phyloP scores from a whole-genome alignment of 30 jellyfish, hydroid and myxozoan genomes.

The Mastigias papua region DNA sequence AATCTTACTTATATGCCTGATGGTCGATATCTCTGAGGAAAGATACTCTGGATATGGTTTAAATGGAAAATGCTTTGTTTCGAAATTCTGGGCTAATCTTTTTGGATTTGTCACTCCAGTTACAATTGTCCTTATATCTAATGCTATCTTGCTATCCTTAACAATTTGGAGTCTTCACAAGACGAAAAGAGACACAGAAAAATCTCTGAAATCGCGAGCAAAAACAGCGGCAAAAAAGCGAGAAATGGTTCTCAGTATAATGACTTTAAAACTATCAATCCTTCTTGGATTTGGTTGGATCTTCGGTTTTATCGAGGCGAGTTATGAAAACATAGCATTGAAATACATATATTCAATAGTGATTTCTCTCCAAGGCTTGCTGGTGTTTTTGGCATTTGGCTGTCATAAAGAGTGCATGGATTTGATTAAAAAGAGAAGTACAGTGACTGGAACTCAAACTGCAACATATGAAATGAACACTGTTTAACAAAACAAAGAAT shows the following conservation, averaged over 20 bases:
- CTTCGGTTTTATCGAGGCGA: slow-evolving; percentile 52
- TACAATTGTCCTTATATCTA: slow-evolving; percentile 29
- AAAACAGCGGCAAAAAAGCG: slow-evolving; percentile 14
- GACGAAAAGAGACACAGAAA: background rate
- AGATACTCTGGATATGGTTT: slow-evolving; percentile 62
- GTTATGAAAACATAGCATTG: slow-evolving; percentile 38
- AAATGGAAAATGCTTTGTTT: slow-evolving; percentile 48
- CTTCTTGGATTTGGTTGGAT: slow-evolving; percentile 72
- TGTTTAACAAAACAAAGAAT: background rate
- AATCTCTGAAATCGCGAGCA: background rate
- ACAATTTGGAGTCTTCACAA: slow-evolving; percentile 38
- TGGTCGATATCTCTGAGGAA: slow-evolving; percentile 48
- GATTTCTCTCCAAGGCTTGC: slow-evolving; percentile 42
- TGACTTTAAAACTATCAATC: slow-evolving; percentile 56
- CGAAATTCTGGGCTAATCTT: slow-evolving; percentile 56
- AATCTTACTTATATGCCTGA: slow-evolving; percentile 32
- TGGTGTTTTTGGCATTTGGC: slow-evolving; percentile 69
- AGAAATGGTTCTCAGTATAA: slow-evolving; percentile 20
- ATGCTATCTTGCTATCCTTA: slow-evolving; percentile 8
- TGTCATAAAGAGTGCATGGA: slow-evolving; percentile 46
- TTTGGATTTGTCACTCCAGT: slow-evolving; percentile 57
- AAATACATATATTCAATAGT: slow-evolving; percentile 23
- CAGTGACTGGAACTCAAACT: background rate
- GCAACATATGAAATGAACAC: background rate
- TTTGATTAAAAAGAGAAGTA: background rate